phyloP scores from a whole-genome alignment of 2,113 vertebrate species.

The Siniperca chuatsi region DNA sequence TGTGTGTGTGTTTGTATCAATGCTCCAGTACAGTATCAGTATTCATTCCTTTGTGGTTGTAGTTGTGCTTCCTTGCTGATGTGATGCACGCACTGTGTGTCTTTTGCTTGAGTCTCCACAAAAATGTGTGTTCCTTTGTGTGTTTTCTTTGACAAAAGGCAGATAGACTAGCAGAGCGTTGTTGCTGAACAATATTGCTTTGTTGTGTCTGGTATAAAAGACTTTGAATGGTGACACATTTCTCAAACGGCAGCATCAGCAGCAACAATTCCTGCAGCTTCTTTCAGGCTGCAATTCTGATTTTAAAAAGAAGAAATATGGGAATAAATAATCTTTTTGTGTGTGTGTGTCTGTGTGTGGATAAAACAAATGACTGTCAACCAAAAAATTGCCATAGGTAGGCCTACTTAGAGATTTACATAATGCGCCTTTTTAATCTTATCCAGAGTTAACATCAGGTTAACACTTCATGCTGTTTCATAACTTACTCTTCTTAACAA shows the following conservation, averaged over 20 bases:
- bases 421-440: neutral
- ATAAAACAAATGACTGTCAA: neutral
- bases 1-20: neutral
- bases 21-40: neutral
- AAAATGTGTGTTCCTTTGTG: constrained; percentile 3
- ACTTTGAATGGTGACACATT: constrained; percentile 6
- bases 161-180: neutral
- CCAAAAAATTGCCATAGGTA: neutral
- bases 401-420: neutral
- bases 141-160: constrained; percentile 9
- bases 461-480: neutral
- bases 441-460: neutral
- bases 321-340: neutral
- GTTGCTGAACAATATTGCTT: constrained; percentile 19
- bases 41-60: neutral
- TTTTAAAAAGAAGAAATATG: neutral
- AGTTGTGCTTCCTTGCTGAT: neutral
- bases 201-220: constrained; percentile 9
- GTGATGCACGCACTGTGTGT: neutral
- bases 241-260: constrained; percentile 7
- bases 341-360: too few species aligned
- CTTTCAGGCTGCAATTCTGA: neutral
- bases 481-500: constrained; percentile 5
- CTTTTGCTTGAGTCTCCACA: neutral
- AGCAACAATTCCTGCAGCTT: neutral